phyloP scores from a whole-genome alignment of 2,113 vertebrate genomes.

The Embiotoca jacksoni region DNA sequence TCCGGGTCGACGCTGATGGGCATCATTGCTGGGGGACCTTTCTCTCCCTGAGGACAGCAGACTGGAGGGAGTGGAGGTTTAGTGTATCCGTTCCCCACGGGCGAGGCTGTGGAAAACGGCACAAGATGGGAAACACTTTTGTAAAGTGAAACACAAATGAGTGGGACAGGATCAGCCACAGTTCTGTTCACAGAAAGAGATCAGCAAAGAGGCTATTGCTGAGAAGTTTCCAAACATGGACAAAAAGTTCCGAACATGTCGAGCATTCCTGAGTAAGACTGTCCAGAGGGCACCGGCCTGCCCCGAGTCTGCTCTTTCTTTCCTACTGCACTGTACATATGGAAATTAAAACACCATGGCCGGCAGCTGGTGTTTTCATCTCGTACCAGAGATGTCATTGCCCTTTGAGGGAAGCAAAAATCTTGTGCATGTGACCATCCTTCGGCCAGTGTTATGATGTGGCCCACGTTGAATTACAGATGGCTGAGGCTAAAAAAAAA shows the following conservation, averaged over 20 bases:
- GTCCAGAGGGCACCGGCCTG: slow-evolving; percentile 70
- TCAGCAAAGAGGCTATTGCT: slow-evolving; percentile 30
- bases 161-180: slow-evolving; percentile 18
- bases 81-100: slow-evolving; percentile 95
- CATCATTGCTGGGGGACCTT: slow-evolving; percentile 92
- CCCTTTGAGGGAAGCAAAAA: slow-evolving; percentile 65
- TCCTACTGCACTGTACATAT: slow-evolving; percentile 49
- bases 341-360: slow-evolving; percentile 71
- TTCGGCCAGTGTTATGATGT: slow-evolving; percentile 47
- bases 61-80: slow-evolving; percentile 91
- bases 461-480: slow-evolving; percentile 40
- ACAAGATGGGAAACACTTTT: slow-evolving; percentile 20
- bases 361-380: slow-evolving; percentile 77
- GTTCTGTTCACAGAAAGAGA: slow-evolving; percentile 37
- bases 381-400: slow-evolving; percentile 67
- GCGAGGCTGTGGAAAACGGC: slow-evolving; percentile 86
- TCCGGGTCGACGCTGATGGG: slow-evolving; percentile 95
- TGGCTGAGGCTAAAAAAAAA: slow-evolving; percentile 1
- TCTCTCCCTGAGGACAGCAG: slow-evolving; percentile 90
- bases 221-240: slow-evolving; percentile 73
- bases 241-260: slow-evolving; percentile 66
- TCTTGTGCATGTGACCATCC: slow-evolving; percentile 56
- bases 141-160: slow-evolving; percentile 29
- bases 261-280: slow-evolving; percentile 71
- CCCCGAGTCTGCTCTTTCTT: slow-evolving; percentile 59